A percentile compares a stretch with the other conserved stretches of the same genome.
These are phyloP conservation scores for Labeo rohita DNA, from an alignment of 2,113 vertebrate genomes.

Conservation along the genomic window DNA sequence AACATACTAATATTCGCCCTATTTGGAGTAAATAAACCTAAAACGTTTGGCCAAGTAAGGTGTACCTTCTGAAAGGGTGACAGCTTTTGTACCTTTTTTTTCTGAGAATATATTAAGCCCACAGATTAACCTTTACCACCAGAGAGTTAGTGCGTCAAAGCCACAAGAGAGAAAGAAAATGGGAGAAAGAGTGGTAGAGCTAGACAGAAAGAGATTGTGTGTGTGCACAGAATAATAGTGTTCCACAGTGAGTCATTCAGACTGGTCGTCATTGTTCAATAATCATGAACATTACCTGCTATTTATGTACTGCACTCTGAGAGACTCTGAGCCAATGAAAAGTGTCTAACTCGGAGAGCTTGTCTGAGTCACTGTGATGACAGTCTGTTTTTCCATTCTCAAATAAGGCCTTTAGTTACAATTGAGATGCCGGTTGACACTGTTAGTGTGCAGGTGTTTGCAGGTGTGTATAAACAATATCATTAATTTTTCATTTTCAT, in stretches of 20 bases:
- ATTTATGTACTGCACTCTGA: conserved; percentile 53
- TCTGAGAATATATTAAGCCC: conserved; percentile 22
- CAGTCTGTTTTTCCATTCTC: conserved; percentile 15
- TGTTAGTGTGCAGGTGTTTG: background rate
- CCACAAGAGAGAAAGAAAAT: conserved; percentile 6
- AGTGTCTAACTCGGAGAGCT: conserved; percentile 10
- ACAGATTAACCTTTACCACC: conserved; percentile 41
- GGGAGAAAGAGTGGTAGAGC: conserved; percentile 5
- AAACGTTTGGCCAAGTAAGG: background rate
- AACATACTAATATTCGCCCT: background rate
- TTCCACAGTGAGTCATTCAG: conserved; percentile 63
- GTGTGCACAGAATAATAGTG: conserved; percentile 38
- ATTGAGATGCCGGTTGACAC: background rate
- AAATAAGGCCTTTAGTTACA: conserved; percentile 7
- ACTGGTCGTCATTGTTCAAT: conserved; percentile 49
- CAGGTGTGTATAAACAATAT: background rate
- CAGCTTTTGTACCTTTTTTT: conserved; percentile 15
- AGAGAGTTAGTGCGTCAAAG: conserved; percentile 22
- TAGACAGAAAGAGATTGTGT: conserved; percentile 26
- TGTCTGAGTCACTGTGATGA: conserved; percentile 62
- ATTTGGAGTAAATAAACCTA: background rate
- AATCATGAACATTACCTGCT: conserved; percentile 61
- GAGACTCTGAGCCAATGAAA: conserved; percentile 39
- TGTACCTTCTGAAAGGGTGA: background rate
- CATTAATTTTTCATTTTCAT: background rate